Evolutionary conservation across 2,113 vertebrate species (phyloP).

Genomic region (Syrrhaptes paradoxus): DNA sequence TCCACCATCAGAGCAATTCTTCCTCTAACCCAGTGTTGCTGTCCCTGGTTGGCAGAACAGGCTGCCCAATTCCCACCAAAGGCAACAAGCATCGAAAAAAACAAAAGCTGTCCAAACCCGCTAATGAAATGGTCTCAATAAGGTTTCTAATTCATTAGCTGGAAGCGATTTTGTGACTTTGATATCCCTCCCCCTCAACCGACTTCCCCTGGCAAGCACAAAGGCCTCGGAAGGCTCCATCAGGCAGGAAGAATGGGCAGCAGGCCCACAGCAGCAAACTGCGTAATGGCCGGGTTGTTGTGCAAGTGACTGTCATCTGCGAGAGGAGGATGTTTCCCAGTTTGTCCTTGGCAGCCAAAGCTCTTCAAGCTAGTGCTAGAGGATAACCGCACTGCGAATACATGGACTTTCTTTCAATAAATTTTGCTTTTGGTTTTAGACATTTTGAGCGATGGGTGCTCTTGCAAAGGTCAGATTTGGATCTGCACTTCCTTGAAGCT

Average conservation of each 20-base stretch:
- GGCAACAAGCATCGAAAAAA: neutral
- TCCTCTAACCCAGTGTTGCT: neutral
- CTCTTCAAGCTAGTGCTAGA: neutral
- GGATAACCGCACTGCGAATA: neutral
- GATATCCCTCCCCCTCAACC: neutral
- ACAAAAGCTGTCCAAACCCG: neutral
- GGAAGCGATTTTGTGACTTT: neutral
- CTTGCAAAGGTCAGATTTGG: neutral
- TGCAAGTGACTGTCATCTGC: conserved; percentile 23
- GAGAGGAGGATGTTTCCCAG: conserved; percentile 50
- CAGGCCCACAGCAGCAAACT: neutral
- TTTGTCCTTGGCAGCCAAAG: conserved; percentile 7
- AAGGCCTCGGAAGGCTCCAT: neutral
- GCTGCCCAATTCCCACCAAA: neutral
- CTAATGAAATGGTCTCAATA: neutral
- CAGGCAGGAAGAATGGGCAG: conserved; percentile 29
- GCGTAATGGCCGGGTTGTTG: conserved; percentile 27
- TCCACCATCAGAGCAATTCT: neutral
- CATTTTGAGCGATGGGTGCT: neutral
- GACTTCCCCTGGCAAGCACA: neutral
- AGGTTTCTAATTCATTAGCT: neutral
- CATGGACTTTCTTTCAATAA: neutral
- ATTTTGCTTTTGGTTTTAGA: neutral
- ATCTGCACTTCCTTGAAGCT: neutral
- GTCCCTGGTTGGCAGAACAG: neutral